phyloP scores from a whole-genome alignment of 1,140 invertebrate species.

The Calephelis virginiensis region DNA sequence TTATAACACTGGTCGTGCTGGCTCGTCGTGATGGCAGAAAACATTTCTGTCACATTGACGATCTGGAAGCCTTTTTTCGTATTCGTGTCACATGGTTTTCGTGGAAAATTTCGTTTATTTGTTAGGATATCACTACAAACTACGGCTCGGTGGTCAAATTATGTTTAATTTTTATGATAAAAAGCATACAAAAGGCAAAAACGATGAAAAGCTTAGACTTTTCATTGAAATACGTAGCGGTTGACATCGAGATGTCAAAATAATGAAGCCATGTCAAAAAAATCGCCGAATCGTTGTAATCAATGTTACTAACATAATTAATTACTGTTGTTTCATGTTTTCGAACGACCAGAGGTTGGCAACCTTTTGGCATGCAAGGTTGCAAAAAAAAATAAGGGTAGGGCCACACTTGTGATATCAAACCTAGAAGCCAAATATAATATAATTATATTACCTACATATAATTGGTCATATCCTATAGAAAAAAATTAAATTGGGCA shows the following conservation, averaged over 20 bases:
- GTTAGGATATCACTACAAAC: slow-evolving; percentile 32
- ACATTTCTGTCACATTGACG: slow-evolving; percentile 78
- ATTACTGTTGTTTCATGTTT: too few species aligned
- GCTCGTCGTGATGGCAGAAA: slow-evolving; percentile 74
- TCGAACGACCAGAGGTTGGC: too few species aligned
- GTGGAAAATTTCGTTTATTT: slow-evolving; percentile 55
- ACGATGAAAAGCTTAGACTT: slow-evolving; percentile 61
- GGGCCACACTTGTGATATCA: too few species aligned
- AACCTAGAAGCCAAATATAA: too few species aligned
- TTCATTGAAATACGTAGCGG: slow-evolving; percentile 74
- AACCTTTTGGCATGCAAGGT: too few species aligned
- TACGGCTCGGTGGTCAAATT: slow-evolving; percentile 34
- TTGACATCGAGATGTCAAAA: slow-evolving; percentile 80
- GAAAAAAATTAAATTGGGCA: too few species aligned
- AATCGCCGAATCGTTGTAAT: slow-evolving; percentile 60
- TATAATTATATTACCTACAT: too few species aligned
- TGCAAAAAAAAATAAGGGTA: too few species aligned
- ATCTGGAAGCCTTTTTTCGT: slow-evolving; percentile 76
- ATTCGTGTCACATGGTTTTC: slow-evolving; percentile 78
- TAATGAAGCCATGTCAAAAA: slow-evolving; percentile 77
- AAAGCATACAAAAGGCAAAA: slow-evolving; percentile 51
- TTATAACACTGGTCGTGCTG: slow-evolving; percentile 57
- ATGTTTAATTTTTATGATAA: slow-evolving; percentile 43
- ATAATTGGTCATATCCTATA: too few species aligned
- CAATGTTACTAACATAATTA: slow-evolving; percentile 1